Evolutionary conservation across 2,888 invertebrate species (phyloP).

Genomic region (Pyralis farinalis): DNA sequence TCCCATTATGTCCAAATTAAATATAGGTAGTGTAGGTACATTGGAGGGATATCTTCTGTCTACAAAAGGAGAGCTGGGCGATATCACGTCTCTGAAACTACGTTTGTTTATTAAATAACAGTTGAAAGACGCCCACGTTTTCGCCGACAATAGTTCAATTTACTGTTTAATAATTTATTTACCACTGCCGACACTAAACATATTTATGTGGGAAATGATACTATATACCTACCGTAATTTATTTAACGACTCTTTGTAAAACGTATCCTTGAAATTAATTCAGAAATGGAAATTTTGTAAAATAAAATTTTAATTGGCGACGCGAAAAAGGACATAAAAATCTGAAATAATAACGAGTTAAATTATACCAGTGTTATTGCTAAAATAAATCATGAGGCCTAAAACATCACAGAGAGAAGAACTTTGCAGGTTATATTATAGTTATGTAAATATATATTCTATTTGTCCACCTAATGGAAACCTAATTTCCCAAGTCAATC

Average conservation of each 20-base stretch:
- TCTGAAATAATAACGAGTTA: no score
- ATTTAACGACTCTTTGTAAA: no score
- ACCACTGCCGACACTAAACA: constrained; percentile 1
- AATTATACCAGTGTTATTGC: no score
- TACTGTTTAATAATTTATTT: background rate
- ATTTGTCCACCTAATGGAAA: background rate
- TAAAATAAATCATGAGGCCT: no score
- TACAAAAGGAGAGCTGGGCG: background rate
- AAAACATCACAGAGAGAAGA: no score
- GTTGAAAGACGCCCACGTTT: constrained; percentile 15
- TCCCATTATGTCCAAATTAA: background rate
- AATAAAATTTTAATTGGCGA: no score
- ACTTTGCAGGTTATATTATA: no score
- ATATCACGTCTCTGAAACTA: constrained; percentile 16
- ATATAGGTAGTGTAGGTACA: no score
- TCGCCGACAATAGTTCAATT: constrained; percentile 12
- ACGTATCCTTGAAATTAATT: no score
- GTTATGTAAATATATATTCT: constrained; percentile 1
- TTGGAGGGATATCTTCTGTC: background rate
- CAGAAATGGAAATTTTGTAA: no score
- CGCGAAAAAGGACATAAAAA: no score
- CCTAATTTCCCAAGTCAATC: background rate
- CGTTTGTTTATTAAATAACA: constrained; percentile 16
- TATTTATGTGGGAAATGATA: background rate
- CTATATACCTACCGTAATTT: no score